Conservation (phyloP, 1,140 invertebrate genomes). For the Kradibia gibbosae region DNA sequence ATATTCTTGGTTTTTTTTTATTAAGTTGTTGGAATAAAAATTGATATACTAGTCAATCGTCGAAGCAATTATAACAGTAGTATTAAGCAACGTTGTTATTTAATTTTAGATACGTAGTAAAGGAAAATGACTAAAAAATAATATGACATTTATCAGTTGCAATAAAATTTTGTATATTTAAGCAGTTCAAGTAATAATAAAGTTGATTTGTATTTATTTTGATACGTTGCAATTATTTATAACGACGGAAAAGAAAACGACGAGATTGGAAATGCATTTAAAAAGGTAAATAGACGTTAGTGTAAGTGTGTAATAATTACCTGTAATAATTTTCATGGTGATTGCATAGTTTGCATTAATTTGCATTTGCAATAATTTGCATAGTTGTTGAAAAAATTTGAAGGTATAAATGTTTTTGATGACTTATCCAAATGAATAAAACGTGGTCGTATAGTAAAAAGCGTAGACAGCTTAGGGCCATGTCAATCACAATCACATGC, state of each 20-base stretch:
- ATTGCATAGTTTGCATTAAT: no score
- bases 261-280: neutral
- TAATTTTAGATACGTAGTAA: neutral
- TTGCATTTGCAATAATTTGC: no score
- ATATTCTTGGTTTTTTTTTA: constrained; percentile 25
- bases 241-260: neutral
- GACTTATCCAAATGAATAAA: no score
- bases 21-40: neutral
- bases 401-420: neutral
- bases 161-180: constrained; percentile 1
- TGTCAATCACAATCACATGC: constrained; percentile 29
- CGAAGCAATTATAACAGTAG: neutral
- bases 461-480: neutral
- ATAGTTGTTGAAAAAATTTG: neutral
- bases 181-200: neutral
- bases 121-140: neutral
- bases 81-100: neutral
- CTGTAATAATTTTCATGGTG: no score
- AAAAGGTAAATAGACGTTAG: neutral
- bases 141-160: neutral
- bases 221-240: neutral
- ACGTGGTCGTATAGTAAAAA: neutral
- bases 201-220: neutral
- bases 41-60: neutral
- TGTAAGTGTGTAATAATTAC: neutral